Evolutionary conservation across 2,888 invertebrate species (phyloP).

Genomic region (Serripes groenlandicus): DNA sequence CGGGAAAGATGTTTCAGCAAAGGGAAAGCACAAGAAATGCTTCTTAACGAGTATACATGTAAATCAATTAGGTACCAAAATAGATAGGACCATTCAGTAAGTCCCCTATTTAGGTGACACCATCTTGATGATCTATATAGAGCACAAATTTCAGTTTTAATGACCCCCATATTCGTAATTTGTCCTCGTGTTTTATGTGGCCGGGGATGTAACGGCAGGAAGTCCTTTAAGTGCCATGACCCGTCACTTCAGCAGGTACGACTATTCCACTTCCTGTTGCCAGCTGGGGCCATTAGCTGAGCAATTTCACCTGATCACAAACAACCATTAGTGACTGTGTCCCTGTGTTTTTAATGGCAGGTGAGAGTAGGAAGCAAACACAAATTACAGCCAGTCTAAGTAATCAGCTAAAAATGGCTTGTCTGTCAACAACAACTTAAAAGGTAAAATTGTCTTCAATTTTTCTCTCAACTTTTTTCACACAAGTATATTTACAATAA

Average conservation of each 20-base stretch:
- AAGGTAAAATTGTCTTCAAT: not conserved
- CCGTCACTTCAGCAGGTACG: slow-evolving; percentile 53
- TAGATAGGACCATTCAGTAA: no score
- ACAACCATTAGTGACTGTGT: slow-evolving; percentile 40
- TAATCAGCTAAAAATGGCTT: slow-evolving; percentile 9
- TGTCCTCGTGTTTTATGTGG: slow-evolving; percentile 34
- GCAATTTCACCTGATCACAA: slow-evolving; percentile 54
- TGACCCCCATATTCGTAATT: slow-evolving; percentile 31
- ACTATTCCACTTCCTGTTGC: slow-evolving; percentile 53
- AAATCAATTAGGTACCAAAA: no score
- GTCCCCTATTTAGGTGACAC: no score
- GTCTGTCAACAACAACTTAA: not conserved
- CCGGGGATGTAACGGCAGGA: slow-evolving; percentile 59
- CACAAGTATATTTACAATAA: no score
- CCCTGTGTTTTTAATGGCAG: slow-evolving; percentile 16
- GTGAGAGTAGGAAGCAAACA: slow-evolving; percentile 16
- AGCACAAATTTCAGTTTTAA: slow-evolving; percentile 23
- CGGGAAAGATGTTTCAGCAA: no score
- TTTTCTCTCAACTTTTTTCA: no score
- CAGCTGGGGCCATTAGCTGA: slow-evolving; percentile 51
- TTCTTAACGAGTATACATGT: no score
- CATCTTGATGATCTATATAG: not conserved
- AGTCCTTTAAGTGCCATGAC: slow-evolving; percentile 63
- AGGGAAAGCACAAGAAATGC: no score
- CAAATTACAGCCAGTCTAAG: slow-evolving; percentile 14